Conservation (phyloP, 1,140 invertebrate species). For the Solenopsis fugax region DNA sequence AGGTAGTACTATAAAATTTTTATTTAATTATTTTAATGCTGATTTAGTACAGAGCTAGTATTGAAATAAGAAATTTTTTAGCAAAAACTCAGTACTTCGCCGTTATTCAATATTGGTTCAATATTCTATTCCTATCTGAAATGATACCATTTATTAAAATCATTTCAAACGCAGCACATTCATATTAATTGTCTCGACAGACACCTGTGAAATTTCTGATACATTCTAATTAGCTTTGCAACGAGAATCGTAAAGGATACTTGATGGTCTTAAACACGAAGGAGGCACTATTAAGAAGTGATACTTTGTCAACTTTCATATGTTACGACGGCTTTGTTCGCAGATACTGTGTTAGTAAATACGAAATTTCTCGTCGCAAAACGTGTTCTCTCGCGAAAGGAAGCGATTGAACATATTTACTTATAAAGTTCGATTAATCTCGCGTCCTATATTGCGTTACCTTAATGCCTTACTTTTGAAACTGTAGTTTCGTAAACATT, state of each 20-base stretch:
- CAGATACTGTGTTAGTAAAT: not conserved
- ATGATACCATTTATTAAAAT: too few relatives aligned
- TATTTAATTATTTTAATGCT: too few relatives aligned
- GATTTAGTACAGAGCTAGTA: too few relatives aligned
- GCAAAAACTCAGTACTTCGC: too few relatives aligned
- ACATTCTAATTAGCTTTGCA: conserved; percentile 18
- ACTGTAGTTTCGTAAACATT: not conserved
- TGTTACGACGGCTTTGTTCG: conserved; percentile 7
- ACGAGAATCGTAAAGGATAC: conserved; percentile 13
- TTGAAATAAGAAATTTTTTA: too few relatives aligned
- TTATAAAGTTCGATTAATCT: conserved; percentile 28
- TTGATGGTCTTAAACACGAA: conserved; percentile 10
- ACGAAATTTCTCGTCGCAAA: not conserved
- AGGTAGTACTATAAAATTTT: too few relatives aligned
- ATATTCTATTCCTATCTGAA: too few relatives aligned
- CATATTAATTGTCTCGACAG: not conserved
- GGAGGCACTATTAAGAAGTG: conserved; percentile 1
- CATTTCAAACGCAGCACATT: too few relatives aligned
- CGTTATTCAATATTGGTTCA: too few relatives aligned
- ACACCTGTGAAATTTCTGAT: conserved; percentile 22
- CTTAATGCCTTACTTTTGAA: not conserved
- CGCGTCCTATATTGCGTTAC: not conserved
- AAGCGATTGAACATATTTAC: conserved; percentile 19
- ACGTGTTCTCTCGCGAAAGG: not conserved
- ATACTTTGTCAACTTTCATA: conserved; percentile 34